These are phyloP conservation scores for Heliornis fulica DNA, from an alignment of 2,113 vertebrate species.

Conservation along the genomic window DNA sequence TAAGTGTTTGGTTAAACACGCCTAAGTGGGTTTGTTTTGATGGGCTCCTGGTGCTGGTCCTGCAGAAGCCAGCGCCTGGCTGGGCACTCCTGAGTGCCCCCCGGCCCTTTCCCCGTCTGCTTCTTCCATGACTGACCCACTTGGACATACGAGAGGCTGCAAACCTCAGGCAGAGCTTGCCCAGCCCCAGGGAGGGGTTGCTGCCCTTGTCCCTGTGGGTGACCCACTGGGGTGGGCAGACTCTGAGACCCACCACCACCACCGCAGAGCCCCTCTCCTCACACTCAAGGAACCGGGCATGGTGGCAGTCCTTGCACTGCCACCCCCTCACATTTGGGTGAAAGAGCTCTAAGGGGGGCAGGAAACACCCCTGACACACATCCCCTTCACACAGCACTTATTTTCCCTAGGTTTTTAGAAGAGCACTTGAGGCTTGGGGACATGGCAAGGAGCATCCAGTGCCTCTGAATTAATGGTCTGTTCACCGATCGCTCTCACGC, in stretches of 20 bases:
- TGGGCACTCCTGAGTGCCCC: not conserved
- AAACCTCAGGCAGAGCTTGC: not conserved
- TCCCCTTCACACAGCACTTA: not conserved
- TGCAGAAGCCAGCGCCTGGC: accelerated
- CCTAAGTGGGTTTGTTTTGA: constrained; percentile 56
- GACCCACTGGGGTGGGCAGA: not conserved
- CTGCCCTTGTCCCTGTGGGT: accelerated
- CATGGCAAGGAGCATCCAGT: not conserved
- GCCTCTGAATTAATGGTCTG: not conserved
- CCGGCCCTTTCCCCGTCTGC: accelerated
- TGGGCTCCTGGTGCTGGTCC: not conserved
- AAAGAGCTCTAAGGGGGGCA: accelerated
- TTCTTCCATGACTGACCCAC: not conserved
- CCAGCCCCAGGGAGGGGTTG: not conserved
- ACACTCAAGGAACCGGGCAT: accelerated
- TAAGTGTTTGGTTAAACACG: constrained; percentile 66
- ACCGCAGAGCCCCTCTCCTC: not conserved
- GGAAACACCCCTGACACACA: not conserved
- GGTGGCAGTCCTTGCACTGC: accelerated
- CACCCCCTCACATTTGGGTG: not conserved
- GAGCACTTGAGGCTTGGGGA: not conserved
- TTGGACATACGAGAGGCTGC: not conserved
- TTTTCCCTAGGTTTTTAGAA: not conserved
- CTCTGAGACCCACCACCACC: not conserved
- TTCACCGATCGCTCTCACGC: accelerated